Base-by-base conservation (phyloP, 2,888 invertebrate species). In the Galerucella pusilla region DNA sequence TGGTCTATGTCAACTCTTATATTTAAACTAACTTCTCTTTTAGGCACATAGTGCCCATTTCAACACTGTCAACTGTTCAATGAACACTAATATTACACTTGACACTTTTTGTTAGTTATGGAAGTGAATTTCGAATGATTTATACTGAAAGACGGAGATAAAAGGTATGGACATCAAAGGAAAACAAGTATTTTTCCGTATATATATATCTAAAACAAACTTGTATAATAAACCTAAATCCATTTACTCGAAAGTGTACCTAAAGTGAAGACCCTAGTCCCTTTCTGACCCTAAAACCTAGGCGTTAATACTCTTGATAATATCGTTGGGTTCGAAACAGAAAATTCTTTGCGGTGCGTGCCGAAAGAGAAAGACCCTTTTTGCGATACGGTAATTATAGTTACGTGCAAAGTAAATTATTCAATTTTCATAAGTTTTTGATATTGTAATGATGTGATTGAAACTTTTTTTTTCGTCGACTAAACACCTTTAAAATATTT, bases 301-400 rank as follows among this genome's bases (percentile, higher is more conserved):
- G 81, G 75, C 71, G 77, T 68, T 79, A 81, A 79, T 77, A 80
- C 77, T 78, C 65, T 77, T 75, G 81, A 81, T 81, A 81, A 81
- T 80, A 78, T 81, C 81, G 76, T 81, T 81, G 79, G 79, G 73
- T 79, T 77, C 78, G 80, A 78, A 81, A 79, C 77, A 76, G 28
- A 72, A 66, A 76, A 77, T 77, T 78, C 79, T 82, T 82, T 81
- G 81, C 84, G 83, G 83, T 82, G 83, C 82, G 84, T 83, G 79
- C 80, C 78, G 79, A 77, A 80, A 79, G 66, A 59, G 52, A 66
- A 66, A 60, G 59, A 28, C 72, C 72, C 74, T 75, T 72, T 72
- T 67, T 25, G 49, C 72, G 66, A 67, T 67, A 66, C 60, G 46
- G 49, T 66, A 66, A 67, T 67, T 72, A 72, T 72, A 72, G 66